Evolutionary conservation across 2,888 invertebrate species (phyloP).

Genomic region (Ichneumoninae sp.): DNA sequence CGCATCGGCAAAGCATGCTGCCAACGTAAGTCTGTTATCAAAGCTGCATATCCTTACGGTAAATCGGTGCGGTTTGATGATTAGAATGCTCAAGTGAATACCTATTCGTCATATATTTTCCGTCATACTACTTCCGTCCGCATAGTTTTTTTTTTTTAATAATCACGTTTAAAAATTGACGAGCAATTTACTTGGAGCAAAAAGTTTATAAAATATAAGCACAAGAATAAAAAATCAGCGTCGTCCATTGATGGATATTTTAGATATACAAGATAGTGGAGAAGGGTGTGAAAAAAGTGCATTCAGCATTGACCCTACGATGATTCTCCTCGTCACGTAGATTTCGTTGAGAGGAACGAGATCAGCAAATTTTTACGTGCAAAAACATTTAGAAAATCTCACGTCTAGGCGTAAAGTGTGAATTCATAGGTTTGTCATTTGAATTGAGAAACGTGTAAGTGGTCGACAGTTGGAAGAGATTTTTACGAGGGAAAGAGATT

Average conservation of each 20-base stretch:
- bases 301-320: background rate
- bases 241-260: background rate
- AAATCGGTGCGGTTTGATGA: constrained; percentile 30
- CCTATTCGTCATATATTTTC: background rate
- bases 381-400: background rate
- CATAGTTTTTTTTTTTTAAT: background rate
- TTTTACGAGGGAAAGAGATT: background rate
- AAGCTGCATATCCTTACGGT: constrained; percentile 52
- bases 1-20: constrained; percentile 64
- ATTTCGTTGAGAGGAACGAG: background rate
- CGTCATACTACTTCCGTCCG: background rate
- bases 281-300: background rate
- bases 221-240: background rate
- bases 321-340: background rate
- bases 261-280: constrained; percentile 3
- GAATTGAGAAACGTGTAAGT: background rate
- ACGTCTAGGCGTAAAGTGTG: background rate
- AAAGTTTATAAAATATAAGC: background rate
- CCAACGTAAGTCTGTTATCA: constrained; percentile 58
- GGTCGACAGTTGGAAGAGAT: background rate
- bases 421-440: background rate
- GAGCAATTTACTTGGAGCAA: background rate
- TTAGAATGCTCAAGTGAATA: background rate
- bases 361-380: constrained; percentile 3
- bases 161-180: background rate